These are phyloP conservation scores for Typhlichthys subterraneus DNA, from an alignment of 2,797 vertebrate species.

Conservation along the genomic window DNA sequence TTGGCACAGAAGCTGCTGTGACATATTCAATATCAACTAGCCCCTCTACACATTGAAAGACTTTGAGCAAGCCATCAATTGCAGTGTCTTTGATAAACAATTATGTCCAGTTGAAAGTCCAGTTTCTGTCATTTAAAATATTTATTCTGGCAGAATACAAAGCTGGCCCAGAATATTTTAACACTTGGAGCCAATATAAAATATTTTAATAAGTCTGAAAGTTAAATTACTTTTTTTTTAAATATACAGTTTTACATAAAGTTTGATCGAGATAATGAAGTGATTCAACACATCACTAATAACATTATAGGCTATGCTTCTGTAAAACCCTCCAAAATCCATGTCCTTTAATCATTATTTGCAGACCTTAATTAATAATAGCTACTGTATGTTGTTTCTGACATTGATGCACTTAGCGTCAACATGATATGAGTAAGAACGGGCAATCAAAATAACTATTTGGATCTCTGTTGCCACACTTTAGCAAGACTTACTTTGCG, in stretches of 20 bases:
- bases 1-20: slow-evolving; percentile 9
- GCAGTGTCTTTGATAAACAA: slow-evolving; percentile 8
- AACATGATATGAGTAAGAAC: no score
- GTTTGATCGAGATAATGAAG: not conserved
- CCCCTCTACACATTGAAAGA: slow-evolving; percentile 12
- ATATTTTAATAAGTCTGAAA: not conserved
- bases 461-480: no score
- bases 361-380: no score
- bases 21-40: slow-evolving; percentile 21
- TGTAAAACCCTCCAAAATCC: no score
- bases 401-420: no score
- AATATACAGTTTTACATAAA: not conserved
- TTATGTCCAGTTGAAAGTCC: not conserved
- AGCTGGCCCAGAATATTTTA: slow-evolving; percentile 3
- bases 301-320: no score
- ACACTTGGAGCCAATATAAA: not conserved
- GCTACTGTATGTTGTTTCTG: no score
- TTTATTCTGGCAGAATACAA: not conserved
- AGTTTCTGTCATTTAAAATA: not conserved
- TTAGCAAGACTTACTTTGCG: no score
- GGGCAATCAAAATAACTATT: no score
- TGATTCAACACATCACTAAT: no score
- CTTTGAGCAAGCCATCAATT: not conserved
- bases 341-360: no score
- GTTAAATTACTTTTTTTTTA: not conserved